A percentile compares a stretch with the other conserved stretches of the same genome.
These are phyloP conservation scores for Drosophila equinoxialis DNA, from an alignment of 1,140 invertebrate species.

Conservation along the genomic window DNA sequence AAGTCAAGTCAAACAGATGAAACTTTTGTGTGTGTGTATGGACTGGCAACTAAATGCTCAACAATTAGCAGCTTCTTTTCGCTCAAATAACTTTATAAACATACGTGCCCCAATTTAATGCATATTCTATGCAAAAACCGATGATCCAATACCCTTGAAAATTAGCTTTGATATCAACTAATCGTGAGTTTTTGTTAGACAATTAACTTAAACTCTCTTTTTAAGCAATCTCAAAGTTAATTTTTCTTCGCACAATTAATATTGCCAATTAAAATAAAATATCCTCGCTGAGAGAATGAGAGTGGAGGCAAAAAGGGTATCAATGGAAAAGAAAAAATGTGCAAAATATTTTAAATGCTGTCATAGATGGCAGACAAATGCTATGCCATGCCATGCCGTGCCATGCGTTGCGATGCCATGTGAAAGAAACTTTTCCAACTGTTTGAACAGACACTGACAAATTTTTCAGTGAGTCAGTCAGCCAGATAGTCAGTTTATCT, in stretches of 20 bases:
- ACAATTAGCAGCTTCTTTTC: constrained; percentile 45
- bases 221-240: too few species aligned
- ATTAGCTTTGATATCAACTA: not conserved
- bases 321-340: not conserved
- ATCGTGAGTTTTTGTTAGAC: too few species aligned
- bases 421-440: not conserved
- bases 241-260: too few species aligned
- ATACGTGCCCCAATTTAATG: not conserved
- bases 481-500: constrained; percentile 4
- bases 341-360: not conserved
- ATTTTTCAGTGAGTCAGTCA: not conserved
- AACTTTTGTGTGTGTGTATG: constrained; percentile 3
- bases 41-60: constrained; percentile 36
- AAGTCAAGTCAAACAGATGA: not conserved
- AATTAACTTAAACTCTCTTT: too few species aligned
- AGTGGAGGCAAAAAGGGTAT: not conserved
- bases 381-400: too few species aligned
- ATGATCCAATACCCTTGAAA: constrained; percentile 1
- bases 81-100: constrained; percentile 8
- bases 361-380: not conserved
- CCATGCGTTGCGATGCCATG: not conserved
- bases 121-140: not conserved
- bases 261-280: too few species aligned
- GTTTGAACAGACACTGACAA: constrained; percentile 5
- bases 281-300: too few species aligned